Conservation (phyloP, 1,140 invertebrate species). For the Helicoverpa zea region DNA sequence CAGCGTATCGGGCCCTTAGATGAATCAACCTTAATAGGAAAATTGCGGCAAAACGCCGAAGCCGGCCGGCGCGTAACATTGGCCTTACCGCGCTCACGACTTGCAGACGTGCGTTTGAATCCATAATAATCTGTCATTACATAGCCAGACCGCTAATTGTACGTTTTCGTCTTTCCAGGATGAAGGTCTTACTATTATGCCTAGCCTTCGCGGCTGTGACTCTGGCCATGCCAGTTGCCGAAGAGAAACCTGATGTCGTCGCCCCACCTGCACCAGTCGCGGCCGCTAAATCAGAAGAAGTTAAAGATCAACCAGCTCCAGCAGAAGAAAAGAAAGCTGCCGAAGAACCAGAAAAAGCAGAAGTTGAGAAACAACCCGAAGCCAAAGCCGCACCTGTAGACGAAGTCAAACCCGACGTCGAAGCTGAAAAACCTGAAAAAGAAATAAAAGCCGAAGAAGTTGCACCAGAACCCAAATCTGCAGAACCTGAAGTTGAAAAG, state of each 20-base stretch:
- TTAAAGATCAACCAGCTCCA: constrained; percentile 59
- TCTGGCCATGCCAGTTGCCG: constrained; percentile 82
- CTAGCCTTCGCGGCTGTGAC: constrained; percentile 81
- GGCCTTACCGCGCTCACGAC: constrained; percentile 81
- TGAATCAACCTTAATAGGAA: constrained; percentile 82
- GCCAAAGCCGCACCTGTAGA: constrained; percentile 60
- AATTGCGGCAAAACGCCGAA: constrained; percentile 77
- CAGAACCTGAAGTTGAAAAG: constrained; percentile 50
- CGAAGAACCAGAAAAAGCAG: constrained; percentile 54
- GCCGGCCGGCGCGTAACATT: constrained; percentile 81
- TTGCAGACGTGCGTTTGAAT: constrained; percentile 75
- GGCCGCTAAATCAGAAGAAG: constrained; percentile 64
- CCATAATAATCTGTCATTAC: constrained; percentile 64
- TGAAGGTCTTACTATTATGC: constrained; percentile 84
- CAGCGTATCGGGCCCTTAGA: constrained; percentile 77
- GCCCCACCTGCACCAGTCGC: constrained; percentile 59
- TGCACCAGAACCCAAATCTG: constrained; percentile 39
- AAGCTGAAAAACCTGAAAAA: constrained; percentile 57
- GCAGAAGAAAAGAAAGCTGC: constrained; percentile 77
- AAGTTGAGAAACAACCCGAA: constrained; percentile 61
- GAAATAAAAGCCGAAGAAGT: constrained; percentile 54
- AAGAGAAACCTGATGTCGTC: constrained; percentile 71
- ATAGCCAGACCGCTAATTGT: constrained; percentile 70
- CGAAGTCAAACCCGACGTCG: constrained; percentile 62
- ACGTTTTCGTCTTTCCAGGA: constrained; percentile 79